Percentiles rank a stretch among this genome's conserved stretches.
Conservation (phyloP, 1,140 invertebrate genomes). For the Teleogryllus occipitalis region DNA sequence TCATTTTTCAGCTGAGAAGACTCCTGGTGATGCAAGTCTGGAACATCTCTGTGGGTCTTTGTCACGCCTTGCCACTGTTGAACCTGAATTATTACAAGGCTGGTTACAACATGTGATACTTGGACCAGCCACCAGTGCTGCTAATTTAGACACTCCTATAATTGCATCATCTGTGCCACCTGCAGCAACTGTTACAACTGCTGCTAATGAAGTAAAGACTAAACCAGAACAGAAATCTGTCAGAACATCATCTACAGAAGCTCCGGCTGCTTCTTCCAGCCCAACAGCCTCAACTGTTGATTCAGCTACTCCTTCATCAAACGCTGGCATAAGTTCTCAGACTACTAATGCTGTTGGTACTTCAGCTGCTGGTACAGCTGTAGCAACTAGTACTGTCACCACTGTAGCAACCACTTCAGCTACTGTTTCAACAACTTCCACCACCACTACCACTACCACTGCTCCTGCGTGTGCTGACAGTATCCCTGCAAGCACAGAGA, state of each 20-base stretch:
- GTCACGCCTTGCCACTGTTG: conserved; percentile 54
- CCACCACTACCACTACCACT: neutral
- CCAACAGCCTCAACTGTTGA: neutral
- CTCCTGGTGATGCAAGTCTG: conserved; percentile 49
- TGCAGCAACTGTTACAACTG: neutral
- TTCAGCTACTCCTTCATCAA: conserved; percentile 7
- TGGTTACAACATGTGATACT: conserved; percentile 63
- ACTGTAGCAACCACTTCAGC: neutral
- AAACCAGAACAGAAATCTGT: neutral
- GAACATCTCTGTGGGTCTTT: conserved; percentile 61
- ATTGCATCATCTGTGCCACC: neutral
- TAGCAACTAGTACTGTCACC: neutral
- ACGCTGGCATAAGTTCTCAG: neutral
- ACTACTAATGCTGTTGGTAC: conserved; percentile 13
- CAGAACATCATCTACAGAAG: neutral
- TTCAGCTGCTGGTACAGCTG: conserved; percentile 3
- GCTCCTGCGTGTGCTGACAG: neutral
- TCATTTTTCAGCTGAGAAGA: conserved; percentile 40
- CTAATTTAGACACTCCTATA: conserved; percentile 24
- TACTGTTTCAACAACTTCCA: conserved; percentile 5
- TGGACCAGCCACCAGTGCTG: conserved; percentile 37
- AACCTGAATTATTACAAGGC: conserved; percentile 52
- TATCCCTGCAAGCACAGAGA: conserved; percentile 27
- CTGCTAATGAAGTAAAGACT: neutral
- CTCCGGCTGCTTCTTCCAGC: neutral